Evolutionary conservation across 2,797 vertebrate genomes (phyloP), one percentile per base, ranked within the genome.

Genomic region (Acipenser transmontanus): DNA sequence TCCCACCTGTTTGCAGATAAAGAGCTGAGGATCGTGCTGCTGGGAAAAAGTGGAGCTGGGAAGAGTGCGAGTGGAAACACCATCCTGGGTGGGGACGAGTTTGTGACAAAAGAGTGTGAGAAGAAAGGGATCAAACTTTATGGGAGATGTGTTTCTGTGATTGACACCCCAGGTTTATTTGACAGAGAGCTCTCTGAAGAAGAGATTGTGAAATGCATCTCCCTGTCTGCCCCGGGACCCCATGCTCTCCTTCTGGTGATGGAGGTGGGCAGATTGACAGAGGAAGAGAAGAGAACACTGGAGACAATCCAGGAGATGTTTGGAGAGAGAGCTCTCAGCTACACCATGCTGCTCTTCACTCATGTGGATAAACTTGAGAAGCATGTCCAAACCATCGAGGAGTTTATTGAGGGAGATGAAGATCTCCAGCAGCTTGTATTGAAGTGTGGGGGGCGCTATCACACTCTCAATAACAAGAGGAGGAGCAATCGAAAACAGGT

Each of bases 311-410:
- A 88, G 76, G 84, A 82, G 72, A 76, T 88, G 13, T 69, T 91
- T 8, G 86, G 86, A 0, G 83, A 86, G 34, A 82, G 81, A 0
- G 81, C 82, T 1, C 90, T 87, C 87, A 83, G 83, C 68, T 79
- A 90, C 69, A 79, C 79, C 0, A 69, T 89, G 52, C 48, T 91
- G 70, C 71, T 91, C 11, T 89, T 91, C 73, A 91, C 88, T 1
- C 82, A 86, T 0, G 84, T 83, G 0, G 89, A 91, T 72, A 82
- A 88, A 6, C 78, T 87, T 20, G 71, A 82, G n/a, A n/a, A n/a
- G 10, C 86, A 85, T 1, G n/a, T n/a, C n/a, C 86, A 87, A 70
- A 77, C 78, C 11, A 87, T 89, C 1, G 68, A 88, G 70, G 84
- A 84, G 69, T 85, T 86, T 72, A 77, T 91, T 63, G 78, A 82